Conservation (phyloP, 37 sponge, comb jelly and placozoan species). For the Oopsacas minuta region DNA sequence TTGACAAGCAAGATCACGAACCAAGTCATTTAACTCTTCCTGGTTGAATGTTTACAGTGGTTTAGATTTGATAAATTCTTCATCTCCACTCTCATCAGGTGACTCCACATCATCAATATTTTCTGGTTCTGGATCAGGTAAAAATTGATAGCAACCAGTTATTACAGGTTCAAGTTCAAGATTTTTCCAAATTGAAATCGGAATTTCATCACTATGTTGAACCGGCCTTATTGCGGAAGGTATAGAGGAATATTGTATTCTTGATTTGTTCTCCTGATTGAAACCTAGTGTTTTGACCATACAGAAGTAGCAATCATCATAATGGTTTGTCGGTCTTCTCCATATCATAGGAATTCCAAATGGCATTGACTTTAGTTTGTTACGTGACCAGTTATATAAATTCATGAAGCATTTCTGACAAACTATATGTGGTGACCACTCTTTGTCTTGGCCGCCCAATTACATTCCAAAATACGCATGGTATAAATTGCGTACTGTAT, state of each 20-base stretch:
- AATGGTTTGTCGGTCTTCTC: neutral
- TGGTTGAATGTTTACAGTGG: slow-evolving; percentile 4
- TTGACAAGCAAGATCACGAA: slow-evolving; percentile 18
- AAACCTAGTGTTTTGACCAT: slow-evolving; percentile 20
- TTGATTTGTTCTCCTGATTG: slow-evolving; percentile 11
- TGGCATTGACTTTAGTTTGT: slow-evolving; percentile 13
- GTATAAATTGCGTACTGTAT: slow-evolving; percentile 9
- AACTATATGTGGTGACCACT: slow-evolving; percentile 7
- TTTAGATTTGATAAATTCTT: neutral
- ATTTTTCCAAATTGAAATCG: slow-evolving; percentile 2
- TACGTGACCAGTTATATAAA: slow-evolving; percentile 17
- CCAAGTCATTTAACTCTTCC: slow-evolving; percentile 20
- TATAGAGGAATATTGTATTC: slow-evolving; percentile 9
- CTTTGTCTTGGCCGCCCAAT: slow-evolving; percentile 9
- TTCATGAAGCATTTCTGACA: slow-evolving; percentile 13
- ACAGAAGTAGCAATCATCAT: slow-evolving; percentile 17
- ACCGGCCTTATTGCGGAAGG: slow-evolving; percentile 13
- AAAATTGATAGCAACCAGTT: slow-evolving; percentile 9
- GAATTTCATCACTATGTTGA: slow-evolving; percentile 16
- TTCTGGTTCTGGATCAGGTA: slow-evolving; percentile 2
- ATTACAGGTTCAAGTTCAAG: neutral
- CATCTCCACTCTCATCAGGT: slow-evolving; percentile 2
- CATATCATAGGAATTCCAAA: slow-evolving; percentile 18
- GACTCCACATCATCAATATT: slow-evolving; percentile 1
- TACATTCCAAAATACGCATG: slow-evolving; percentile 15